Evolutionary conservation across 2,888 invertebrate genomes (phyloP).

Genomic region (Unio delphinus): DNA sequence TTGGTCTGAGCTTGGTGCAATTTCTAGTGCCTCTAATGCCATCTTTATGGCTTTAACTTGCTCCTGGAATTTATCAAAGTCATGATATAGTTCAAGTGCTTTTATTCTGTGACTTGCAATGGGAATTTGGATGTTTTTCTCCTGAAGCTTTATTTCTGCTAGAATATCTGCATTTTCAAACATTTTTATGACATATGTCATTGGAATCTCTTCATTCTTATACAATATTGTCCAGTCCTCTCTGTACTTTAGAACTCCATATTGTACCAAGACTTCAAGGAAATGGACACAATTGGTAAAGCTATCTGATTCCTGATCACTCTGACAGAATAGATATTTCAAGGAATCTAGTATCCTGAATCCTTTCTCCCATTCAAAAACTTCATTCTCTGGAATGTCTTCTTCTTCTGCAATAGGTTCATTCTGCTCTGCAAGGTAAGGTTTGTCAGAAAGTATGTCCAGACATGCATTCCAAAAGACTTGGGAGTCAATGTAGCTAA

Average conservation of each 20-base stretch:
- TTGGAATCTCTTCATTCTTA: conserved; percentile 2
- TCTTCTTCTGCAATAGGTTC: too few species aligned
- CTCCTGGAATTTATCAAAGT: too few species aligned
- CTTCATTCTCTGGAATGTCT: too few species aligned
- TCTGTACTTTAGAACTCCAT: conserved; percentile 9
- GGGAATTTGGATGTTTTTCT: too few species aligned
- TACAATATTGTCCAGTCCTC: conserved; percentile 16
- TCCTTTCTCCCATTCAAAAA: too few species aligned
- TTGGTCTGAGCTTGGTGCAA: not conserved
- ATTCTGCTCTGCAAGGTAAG: too few species aligned
- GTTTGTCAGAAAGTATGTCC: too few species aligned
- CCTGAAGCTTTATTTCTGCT: too few species aligned
- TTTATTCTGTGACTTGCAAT: too few species aligned
- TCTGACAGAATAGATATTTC: not conserved
- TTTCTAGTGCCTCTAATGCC: too few species aligned
- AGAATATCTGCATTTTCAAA: not conserved
- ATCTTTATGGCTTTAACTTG: too few species aligned
- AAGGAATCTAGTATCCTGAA: not conserved
- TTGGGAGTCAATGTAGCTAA: not conserved
- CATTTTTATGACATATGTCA: conserved; percentile 7
- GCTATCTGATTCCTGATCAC: not conserved
- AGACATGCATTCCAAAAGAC: conserved; percentile 7
- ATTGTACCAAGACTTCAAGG: not conserved
- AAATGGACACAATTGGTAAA: not conserved
- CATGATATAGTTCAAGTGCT: too few species aligned